These are phyloP conservation scores for Mesochorus sp. DNA, from an alignment of 2,888 invertebrate genomes.

Conservation along the genomic window DNA sequence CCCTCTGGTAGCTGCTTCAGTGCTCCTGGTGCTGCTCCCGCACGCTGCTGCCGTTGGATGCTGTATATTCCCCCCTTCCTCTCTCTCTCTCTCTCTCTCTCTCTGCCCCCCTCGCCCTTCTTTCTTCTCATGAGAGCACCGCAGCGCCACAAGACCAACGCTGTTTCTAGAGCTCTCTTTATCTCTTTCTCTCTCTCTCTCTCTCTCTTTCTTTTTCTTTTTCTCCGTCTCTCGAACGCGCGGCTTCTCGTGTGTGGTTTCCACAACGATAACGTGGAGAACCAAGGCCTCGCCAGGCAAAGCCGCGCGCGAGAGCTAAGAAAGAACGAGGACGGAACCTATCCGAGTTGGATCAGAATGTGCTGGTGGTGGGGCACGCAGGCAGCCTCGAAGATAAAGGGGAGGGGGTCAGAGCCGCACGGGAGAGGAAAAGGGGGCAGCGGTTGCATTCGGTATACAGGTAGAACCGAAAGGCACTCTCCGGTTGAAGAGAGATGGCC, in stretches of 20 bases:
- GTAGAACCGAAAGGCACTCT: constrained; percentile 41
- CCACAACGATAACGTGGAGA: constrained; percentile 46
- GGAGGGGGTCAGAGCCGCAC: constrained; percentile 66
- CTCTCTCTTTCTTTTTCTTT: constrained; percentile 9
- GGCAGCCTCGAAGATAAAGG: constrained; percentile 65
- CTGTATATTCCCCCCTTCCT: constrained; percentile 72
- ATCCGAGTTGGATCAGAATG: constrained; percentile 48
- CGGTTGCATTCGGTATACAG: constrained; percentile 68
- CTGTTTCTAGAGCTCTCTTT: constrained; percentile 36
- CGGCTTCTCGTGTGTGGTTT: constrained; percentile 5
- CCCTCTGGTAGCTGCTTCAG: constrained; percentile 78
- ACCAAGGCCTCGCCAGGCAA: constrained; percentile 67
- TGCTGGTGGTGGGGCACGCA: constrained; percentile 49
- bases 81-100: no score
- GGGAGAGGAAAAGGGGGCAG: constrained; percentile 68
- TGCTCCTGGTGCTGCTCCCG: constrained; percentile 74
- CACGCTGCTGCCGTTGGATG: constrained; percentile 81
- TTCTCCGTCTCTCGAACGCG: constrained; percentile 46
- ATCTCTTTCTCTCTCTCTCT: constrained; percentile 48
- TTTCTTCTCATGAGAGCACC: constrained; percentile 40
- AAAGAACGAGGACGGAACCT: constrained; percentile 53
- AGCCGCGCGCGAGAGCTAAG: constrained; percentile 68
- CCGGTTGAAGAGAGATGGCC: constrained; percentile 12
- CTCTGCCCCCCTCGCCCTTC: constrained; percentile 31
- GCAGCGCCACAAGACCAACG: constrained; percentile 51